A percentile compares a stretch with the other conserved stretches of the same genome.
Evolutionary conservation across 2,113 vertebrate species (phyloP).

Genomic region (Neolamprologus cancellatus): DNA sequence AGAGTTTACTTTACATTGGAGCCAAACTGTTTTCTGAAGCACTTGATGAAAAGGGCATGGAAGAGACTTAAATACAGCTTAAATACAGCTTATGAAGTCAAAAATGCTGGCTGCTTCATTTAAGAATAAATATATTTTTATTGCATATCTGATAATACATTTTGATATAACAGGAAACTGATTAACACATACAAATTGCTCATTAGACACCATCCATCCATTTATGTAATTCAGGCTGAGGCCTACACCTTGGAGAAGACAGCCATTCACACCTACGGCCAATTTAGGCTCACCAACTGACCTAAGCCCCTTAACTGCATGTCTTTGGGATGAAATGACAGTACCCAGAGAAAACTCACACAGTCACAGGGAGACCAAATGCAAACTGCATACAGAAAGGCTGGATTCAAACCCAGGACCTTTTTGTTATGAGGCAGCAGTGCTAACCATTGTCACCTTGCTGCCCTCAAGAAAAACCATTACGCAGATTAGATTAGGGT

Average conservation of each 20-base stretch:
- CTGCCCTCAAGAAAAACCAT: neutral
- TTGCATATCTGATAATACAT: neutral
- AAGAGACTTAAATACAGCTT: neutral
- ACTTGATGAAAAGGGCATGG: slow-evolving; percentile 12
- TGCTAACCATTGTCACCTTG: neutral
- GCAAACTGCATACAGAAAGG: neutral
- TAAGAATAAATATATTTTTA: neutral
- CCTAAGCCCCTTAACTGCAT: neutral
- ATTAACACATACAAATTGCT: neutral
- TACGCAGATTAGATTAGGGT: neutral
- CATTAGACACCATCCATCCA: neutral
- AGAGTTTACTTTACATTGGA: slow-evolving; percentile 49
- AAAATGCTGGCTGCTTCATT: neutral
- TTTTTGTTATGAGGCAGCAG: neutral
- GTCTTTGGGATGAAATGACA: neutral
- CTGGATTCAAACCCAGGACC: neutral
- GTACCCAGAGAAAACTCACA: neutral
- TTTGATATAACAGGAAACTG: neutral
- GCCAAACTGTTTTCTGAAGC: slow-evolving; percentile 19
- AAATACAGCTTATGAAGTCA: neutral
- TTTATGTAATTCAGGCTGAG: neutral
- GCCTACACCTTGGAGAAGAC: neutral
- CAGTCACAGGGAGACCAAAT: neutral
- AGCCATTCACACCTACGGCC: neutral
- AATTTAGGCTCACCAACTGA: neutral